phyloP scores from a whole-genome alignment of 2,888 invertebrate species.

The Lagria hirta region DNA sequence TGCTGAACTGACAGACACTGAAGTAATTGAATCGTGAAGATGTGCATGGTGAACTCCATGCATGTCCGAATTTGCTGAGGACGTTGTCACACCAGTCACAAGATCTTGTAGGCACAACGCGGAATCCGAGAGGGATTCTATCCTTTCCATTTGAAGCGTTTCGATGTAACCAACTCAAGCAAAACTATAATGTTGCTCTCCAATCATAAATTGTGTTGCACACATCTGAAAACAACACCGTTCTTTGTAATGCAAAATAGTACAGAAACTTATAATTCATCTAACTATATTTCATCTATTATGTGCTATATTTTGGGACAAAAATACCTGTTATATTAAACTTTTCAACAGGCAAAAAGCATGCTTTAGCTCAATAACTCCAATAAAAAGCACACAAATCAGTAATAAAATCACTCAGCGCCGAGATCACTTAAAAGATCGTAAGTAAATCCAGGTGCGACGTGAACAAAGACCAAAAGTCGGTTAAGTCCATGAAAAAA shows the following conservation, averaged over 20 bases:
- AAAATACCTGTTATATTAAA: too few species aligned
- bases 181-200: too few species aligned
- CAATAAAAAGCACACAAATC: slow-evolving; percentile 53
- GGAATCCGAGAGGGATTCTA: slow-evolving; percentile 70
- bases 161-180: too few species aligned
- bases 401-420: slow-evolving; percentile 50
- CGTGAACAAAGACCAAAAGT: slow-evolving; percentile 54
- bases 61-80: slow-evolving; percentile 56
- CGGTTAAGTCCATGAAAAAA: slow-evolving; percentile 55
- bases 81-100: slow-evolving; percentile 61
- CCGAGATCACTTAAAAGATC: slow-evolving; percentile 49
- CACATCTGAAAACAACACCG: too few species aligned
- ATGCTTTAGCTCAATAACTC: too few species aligned
- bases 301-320: too few species aligned
- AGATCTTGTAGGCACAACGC: slow-evolving; percentile 75
- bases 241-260: too few species aligned
- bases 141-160: slow-evolving; percentile 63
- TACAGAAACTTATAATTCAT: too few species aligned
- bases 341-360: too few species aligned
- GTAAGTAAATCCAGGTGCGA: slow-evolving; percentile 53
- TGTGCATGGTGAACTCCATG: slow-evolving; percentile 59
- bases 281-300: too few species aligned
- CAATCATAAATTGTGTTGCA: too few species aligned
- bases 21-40: slow-evolving; percentile 59
- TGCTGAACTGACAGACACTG: slow-evolving; percentile 61